A percentile compares a stretch with the other conserved stretches of the same genome.
These are phyloP conservation scores for Mythimna loreyi DNA, from an alignment of 2,888 invertebrate genomes.

Conservation along the genomic window DNA sequence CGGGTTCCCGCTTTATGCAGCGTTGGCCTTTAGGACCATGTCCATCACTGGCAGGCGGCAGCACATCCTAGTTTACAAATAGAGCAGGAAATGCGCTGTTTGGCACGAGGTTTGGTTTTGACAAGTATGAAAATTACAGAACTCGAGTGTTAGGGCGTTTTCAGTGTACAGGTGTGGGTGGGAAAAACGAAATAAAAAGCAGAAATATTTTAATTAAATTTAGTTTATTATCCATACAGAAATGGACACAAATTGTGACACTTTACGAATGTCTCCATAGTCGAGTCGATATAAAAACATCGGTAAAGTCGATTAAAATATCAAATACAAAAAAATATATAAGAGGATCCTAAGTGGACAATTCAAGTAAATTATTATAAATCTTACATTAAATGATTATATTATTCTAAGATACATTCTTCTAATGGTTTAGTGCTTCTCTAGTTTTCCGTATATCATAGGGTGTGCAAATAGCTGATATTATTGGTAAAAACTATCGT, in stretches of 20 bases:
- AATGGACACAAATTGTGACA: constrained; percentile 84
- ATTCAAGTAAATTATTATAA: constrained; percentile 80
- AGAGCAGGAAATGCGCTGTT: too few relatives aligned
- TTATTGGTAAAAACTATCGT: constrained; percentile 55
- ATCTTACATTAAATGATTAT: constrained; percentile 82
- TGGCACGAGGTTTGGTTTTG: too few relatives aligned
- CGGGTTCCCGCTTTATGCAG: too few relatives aligned
- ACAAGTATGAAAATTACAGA: not conserved
- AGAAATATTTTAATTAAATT: constrained; percentile 75
- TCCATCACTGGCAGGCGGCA: too few relatives aligned
- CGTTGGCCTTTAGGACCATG: too few relatives aligned
- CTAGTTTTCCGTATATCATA: constrained; percentile 70
- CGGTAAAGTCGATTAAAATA: constrained; percentile 81
- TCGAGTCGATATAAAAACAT: constrained; percentile 82
- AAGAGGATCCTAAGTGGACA: constrained; percentile 81
- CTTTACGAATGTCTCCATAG: constrained; percentile 84
- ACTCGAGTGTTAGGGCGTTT: too few relatives aligned
- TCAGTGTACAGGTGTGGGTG: too few relatives aligned
- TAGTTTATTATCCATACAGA: constrained; percentile 87
- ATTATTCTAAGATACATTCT: constrained; percentile 77
- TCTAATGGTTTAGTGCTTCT: constrained; percentile 72
- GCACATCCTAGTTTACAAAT: too few relatives aligned
- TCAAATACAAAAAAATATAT: constrained; percentile 85
- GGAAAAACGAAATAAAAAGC: constrained; percentile 64
- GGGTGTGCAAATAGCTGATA: constrained; percentile 69